Percentiles rank a stretch among this genome's conserved stretches.
phyloP scores from a whole-genome alignment of 2,888 invertebrate genomes.

The Tupiocoris notatus region DNA sequence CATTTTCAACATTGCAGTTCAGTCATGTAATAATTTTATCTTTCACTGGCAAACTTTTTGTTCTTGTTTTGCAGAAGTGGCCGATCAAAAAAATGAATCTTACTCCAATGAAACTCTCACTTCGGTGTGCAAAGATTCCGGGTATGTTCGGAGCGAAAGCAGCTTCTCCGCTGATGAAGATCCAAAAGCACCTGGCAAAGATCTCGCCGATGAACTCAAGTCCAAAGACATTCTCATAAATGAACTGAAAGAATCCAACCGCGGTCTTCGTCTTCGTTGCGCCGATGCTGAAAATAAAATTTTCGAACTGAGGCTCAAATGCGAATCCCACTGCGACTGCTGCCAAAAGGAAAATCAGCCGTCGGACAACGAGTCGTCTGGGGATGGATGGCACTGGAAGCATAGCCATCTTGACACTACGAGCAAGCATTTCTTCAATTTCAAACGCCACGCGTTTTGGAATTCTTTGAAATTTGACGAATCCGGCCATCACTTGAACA shows the following conservation, averaged over 20 bases:
- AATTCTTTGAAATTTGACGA: not conserved
- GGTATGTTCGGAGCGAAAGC: slow-evolving; percentile 37
- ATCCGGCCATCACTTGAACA: not conserved
- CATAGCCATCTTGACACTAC: not conserved
- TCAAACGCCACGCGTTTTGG: not conserved
- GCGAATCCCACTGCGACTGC: slow-evolving; percentile 44
- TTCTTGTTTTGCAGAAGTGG: slow-evolving; percentile 2
- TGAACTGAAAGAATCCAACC: slow-evolving; percentile 44
- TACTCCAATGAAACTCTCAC: slow-evolving; percentile 21
- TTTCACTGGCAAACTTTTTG: not conserved
- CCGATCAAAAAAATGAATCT: slow-evolving; percentile 19
- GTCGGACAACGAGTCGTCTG: not conserved
- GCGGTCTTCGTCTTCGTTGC: slow-evolving; percentile 41
- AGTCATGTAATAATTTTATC: too few relatives aligned
- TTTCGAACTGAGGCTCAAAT: slow-evolving; percentile 41
- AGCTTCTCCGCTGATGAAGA: slow-evolving; percentile 19
- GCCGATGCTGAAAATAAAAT: slow-evolving; percentile 46
- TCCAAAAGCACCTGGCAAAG: slow-evolving; percentile 1
- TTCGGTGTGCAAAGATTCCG: slow-evolving; percentile 44
- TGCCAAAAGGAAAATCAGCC: slow-evolving; percentile 12
- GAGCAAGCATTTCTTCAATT: not conserved
- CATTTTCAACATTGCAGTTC: too few relatives aligned
- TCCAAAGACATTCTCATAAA: slow-evolving; percentile 43
- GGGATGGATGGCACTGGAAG: not conserved
- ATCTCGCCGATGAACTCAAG: slow-evolving; percentile 41